Evolutionary conservation across 2,888 invertebrate genomes (phyloP), one percentile per base, ranked within the genome.

Genomic region (Diarsia mendica): DNA sequence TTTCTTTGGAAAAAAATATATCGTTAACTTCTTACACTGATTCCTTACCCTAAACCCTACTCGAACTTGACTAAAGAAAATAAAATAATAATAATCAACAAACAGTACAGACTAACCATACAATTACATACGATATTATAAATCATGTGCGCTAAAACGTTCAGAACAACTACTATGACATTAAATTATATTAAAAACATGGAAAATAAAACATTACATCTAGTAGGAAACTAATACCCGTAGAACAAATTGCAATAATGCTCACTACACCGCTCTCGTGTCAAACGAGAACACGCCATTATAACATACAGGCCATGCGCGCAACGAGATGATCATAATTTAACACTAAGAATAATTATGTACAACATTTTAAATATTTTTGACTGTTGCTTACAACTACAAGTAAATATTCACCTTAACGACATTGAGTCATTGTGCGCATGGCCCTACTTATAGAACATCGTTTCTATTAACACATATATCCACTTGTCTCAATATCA

Each of bases 201-300:
- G 90, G 88, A 92, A 95, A 95, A 94, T 93, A 95, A 88, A 94
- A 94, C 92, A 91, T 93, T 96, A 96, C 91, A 93, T 86, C 96
- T 96, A 96, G 90, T 96, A 96, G 96, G 96, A 96, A 96, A 96
- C 96, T 96, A 96, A 96, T 96, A 96, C 96, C 96, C 96, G 96
- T 96, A 96, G 92, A 95, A 95, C 93, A 94, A 94, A 96, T 96
- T 96, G 96, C 96, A 91, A 92, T 89, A 90, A 92, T 89, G 89
- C 90, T 89, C 83, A 88, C 86, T 85, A 85, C 83, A 77, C 83
- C 75, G 74, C 72, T 79, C 83, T 87, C 88, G 84, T 86, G 67
- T 74, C 74, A 28, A 76, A 81, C 84, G 80, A 83, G 80, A 51
- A 75, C 75, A 80, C 79, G 79, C 68, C 67, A 72, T 72, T 75